Base-by-base conservation (phyloP, 2,797 vertebrate species). In the Sebastes wilsoni region DNA sequence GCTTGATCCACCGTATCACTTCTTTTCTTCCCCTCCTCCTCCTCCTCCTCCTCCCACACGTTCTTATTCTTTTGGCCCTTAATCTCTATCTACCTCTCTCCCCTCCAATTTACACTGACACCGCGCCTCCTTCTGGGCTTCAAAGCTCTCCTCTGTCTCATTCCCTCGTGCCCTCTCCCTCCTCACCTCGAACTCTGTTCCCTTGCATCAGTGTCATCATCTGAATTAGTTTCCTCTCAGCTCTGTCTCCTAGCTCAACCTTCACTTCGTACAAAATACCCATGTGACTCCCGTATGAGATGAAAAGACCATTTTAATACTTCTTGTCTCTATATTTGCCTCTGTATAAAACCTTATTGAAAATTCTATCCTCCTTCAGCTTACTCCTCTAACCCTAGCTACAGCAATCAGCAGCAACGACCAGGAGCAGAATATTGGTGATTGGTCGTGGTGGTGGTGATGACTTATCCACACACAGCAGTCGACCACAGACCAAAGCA, bases 131-230 rank as follows among this genome's bases (percentile, higher is more conserved):
- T 84, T 62, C 62, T 87, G 65, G 86, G 82, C 86, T 82, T 32
- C 49, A 3, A 20, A 65, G 36, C 59, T 85, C 65, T 56, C 62
- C 34, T 55, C 42, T 66, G 52, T 86, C 67, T 88, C 61, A 25
- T 79, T 74, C 62, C 54, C 22, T 79, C 49, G 9, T 69, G 42
- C 74, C 73, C 28, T 66, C 66, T 59, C 55, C 42, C 27, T 66
- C 75, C 62, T 81, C 74, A 82, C 77, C 81, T 85, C 52, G 14
- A 38, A 72, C 75, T 68, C 75, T 1, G 70, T 77, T 88, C 54
- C 42, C 27, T 81, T 75, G 77, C 72, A 92, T 92, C 82, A 89
- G n/a, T 65, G 62, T 89, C 88, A 86, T 64, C 60, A 62, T 71
- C 49, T 62, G 20, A 74, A 72, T 68, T 66, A 68, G 30, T 69